Evolutionary conservation across 2,113 vertebrate species (phyloP).

Genomic region (Pituophis catenifer): DNA sequence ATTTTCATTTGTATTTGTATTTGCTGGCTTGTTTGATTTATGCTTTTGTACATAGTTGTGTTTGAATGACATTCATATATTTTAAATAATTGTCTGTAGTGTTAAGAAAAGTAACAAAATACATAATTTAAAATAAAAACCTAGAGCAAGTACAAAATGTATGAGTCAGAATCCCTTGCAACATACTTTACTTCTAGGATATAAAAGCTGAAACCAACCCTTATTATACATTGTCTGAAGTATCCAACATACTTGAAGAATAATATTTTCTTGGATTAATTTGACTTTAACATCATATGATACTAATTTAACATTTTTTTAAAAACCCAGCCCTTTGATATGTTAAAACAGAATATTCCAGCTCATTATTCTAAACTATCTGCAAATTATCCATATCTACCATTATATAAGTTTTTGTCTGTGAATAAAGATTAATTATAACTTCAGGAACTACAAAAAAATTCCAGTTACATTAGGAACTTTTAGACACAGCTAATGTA

Average conservation of each 20-base stretch:
- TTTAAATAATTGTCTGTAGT: background rate
- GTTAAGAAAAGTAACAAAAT: background rate
- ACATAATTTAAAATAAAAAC: background rate
- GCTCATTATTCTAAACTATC: background rate
- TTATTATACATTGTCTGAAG: background rate
- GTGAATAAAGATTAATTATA: background rate
- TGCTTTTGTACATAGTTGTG: background rate
- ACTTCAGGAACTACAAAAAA: background rate
- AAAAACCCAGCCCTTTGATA: background rate
- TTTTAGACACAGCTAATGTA: background rate
- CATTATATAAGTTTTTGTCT: background rate
- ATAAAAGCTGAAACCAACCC: background rate
- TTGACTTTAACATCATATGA: background rate
- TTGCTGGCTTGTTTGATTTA: background rate
- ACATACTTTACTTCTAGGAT: background rate
- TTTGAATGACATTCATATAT: background rate
- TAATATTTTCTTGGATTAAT: background rate
- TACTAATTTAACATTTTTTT: background rate
- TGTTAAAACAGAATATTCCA: background rate
- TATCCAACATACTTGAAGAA: background rate
- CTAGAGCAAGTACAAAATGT: background rate
- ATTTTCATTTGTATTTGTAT: background rate
- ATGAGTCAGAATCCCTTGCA: background rate
- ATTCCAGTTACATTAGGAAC: background rate
- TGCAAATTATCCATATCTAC: background rate